Evolutionary conservation across 2,113 vertebrate species (phyloP).

Genomic region (Chloroceryle aenea): DNA sequence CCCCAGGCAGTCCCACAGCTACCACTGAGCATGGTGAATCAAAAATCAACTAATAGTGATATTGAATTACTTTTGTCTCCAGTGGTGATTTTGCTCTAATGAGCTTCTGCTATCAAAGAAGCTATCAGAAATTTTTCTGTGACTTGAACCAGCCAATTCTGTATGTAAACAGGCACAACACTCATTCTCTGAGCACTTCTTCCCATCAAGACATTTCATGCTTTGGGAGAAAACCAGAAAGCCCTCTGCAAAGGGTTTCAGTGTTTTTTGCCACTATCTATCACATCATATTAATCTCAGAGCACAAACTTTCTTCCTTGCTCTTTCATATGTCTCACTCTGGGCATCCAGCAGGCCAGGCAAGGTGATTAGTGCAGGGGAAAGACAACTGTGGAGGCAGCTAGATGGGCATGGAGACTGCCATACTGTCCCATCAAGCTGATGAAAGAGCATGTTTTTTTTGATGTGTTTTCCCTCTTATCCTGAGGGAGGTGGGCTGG

Average conservation of each 20-base stretch:
- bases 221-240: background rate
- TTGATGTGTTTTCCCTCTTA: background rate
- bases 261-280: background rate
- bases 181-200: background rate
- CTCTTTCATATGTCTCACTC: fast-evolving
- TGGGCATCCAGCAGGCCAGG: fast-evolving
- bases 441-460: background rate
- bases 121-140: background rate
- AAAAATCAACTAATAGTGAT: background rate
- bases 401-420: fast-evolving
- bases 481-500: background rate
- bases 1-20: background rate
- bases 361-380: fast-evolving
- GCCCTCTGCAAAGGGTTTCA: background rate
- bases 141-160: background rate
- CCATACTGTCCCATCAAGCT: background rate
- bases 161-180: fast-evolving
- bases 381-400: background rate
- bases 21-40: background rate
- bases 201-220: background rate
- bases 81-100: background rate
- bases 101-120: background rate
- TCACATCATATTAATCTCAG: background rate
- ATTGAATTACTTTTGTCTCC: background rate
- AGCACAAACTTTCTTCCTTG: background rate